Evolutionary conservation across 2,888 invertebrate species (phyloP).

Genomic region (Tetragonisca angustula): DNA sequence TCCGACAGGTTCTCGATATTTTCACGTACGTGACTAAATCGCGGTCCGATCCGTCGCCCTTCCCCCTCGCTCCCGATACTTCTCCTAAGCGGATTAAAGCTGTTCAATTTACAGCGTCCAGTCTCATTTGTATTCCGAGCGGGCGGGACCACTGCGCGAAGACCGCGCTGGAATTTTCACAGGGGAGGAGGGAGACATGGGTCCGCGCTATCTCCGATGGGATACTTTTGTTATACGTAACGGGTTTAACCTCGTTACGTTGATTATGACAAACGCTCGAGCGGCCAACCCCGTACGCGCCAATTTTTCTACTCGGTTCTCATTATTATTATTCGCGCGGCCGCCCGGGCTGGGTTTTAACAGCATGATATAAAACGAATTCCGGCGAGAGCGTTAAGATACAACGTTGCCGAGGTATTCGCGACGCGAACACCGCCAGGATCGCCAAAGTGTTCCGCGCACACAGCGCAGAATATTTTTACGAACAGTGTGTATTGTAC

Average conservation of each 20-base stretch:
- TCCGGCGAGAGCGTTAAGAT: not conserved
- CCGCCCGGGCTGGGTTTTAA: not conserved
- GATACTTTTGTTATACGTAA: not conserved
- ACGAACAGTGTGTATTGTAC: not conserved
- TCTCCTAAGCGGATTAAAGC: conserved; percentile 35
- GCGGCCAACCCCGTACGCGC: not conserved
- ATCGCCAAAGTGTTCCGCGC: not conserved
- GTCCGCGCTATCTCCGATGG: not conserved
- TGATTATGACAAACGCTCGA: conserved; percentile 11
- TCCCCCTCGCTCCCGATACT: conserved; percentile 13
- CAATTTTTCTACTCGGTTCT: not conserved
- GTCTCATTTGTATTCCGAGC: conserved; percentile 23
- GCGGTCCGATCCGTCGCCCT: not conserved
- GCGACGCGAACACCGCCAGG: too few species aligned
- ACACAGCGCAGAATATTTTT: not conserved
- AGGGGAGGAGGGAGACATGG: accelerated
- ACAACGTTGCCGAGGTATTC: not conserved
- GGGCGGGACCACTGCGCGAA: not conserved
- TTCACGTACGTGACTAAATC: conserved; percentile 36
- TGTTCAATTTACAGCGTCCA: conserved; percentile 29
- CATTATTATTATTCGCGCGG: not conserved
- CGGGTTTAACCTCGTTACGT: not conserved
- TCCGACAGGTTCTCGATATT: conserved; percentile 11
- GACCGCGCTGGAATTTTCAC: not conserved
- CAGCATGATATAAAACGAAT: not conserved